Base-by-base conservation (phyloP, 2,113 vertebrate genomes). In the Scytalopus superciliaris region DNA sequence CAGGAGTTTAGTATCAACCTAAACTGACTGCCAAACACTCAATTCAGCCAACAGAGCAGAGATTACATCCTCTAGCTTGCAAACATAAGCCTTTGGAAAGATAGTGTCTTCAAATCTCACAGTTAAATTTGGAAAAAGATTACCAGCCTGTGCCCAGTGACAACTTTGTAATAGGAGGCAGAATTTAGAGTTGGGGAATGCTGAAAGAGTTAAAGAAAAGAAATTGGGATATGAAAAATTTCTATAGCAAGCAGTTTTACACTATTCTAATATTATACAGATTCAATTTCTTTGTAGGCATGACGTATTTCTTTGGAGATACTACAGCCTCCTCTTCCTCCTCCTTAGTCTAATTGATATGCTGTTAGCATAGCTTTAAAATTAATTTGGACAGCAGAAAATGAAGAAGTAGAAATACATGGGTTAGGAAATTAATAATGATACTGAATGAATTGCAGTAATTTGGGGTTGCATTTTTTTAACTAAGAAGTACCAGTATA, bases 121-220 rank as follows among this genome's bases (percentile, higher is more conserved):
- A 44, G 24, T 31, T 50, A 68, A 39, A 69, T 76, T 76, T 14
- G 27, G 44, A 56, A 67, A 45, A 90, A 56, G 5, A 13, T 47
- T 28, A 31, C 3, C 25, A 57, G 37, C 40, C 19, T 92, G 2
- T 69, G 55, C 19, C 22, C 22, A 67, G 27, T 62, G 83, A 80
- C 0, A 0, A 30, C 30, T 90, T 45, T 2, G 1, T 82, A 42
- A 50, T 2, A n/a, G 49, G 13, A 24, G 22, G 24, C 18, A 55
- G 40, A 77, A 79, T 72, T 68, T 49, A 82, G 33, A 68, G 11
- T 5, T 89, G 37, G 10, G 27, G 25, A 74, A 52, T 22, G 52
- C 40, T 68, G 50, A 63, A 40, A 74, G 16, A 75, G 19, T 47
- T 25, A 69, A 77, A 70, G 12, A 73, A 52, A 31, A 90, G 9